Conservation (phyloP, 2,797 vertebrate species). For the Anas flavirostris region DNA sequence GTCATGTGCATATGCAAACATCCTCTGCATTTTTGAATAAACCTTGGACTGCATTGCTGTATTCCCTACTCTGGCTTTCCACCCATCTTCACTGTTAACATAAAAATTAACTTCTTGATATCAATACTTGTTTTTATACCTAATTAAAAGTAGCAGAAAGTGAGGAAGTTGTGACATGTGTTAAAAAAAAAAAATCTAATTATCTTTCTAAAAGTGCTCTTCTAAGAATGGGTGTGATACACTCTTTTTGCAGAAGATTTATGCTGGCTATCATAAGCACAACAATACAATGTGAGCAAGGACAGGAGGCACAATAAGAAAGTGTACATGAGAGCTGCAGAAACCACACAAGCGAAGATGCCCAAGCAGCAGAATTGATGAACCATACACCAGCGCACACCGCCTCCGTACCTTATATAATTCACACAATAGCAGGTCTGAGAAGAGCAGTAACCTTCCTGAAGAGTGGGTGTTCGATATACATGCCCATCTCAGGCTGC, state of each 20-base stretch:
- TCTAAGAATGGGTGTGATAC: neutral
- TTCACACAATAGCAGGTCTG: conserved; percentile 1
- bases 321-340: neutral
- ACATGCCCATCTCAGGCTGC: neutral
- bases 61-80: neutral
- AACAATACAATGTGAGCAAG: neutral
- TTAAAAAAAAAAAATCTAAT: neutral
- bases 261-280: neutral
- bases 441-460: conserved; percentile 37
- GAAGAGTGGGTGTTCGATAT: neutral
- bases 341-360: neutral
- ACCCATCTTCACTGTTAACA: neutral
- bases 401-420: conserved; percentile 32
- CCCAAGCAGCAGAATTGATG: conserved; percentile 1
- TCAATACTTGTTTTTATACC: neutral
- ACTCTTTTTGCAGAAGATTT: neutral
- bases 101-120: neutral
- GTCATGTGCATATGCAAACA: neutral
- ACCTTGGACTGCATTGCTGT: neutral
- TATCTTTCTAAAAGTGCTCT: neutral
- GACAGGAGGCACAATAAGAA: neutral
- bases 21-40: neutral
- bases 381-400: neutral
- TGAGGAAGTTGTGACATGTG: neutral
- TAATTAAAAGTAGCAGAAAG: neutral